Conservation (phyloP, 2,888 invertebrate genomes). For the Aquatica leii region DNA sequence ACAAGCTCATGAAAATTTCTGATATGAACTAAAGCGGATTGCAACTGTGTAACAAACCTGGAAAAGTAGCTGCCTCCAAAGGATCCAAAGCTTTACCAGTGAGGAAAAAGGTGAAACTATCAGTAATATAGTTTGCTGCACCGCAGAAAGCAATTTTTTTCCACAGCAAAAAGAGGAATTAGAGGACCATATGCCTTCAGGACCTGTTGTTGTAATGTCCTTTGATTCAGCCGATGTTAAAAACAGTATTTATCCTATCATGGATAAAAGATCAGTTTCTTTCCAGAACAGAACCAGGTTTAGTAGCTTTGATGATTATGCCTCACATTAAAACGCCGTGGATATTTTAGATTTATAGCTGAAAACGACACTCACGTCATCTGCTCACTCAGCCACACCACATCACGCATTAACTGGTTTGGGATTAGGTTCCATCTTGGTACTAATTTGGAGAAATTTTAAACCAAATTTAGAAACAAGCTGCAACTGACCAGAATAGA, state of each 20-base stretch:
- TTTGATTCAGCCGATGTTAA: too few relatives aligned
- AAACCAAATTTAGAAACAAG: constrained; percentile 18
- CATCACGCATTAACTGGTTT: constrained; percentile 3
- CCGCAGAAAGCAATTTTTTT: not conserved
- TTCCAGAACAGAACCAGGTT: too few relatives aligned
- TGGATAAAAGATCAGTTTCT: too few relatives aligned
- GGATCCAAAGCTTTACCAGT: not conserved
- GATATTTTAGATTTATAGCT: too few relatives aligned
- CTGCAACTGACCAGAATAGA: constrained; percentile 12
- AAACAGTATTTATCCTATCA: too few relatives aligned
- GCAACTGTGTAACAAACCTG: not conserved
- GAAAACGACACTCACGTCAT: too few relatives aligned
- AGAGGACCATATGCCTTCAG: too few relatives aligned
- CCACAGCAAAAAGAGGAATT: not conserved
- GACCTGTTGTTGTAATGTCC: too few relatives aligned
- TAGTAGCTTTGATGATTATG: too few relatives aligned
- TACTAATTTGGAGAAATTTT: constrained; percentile 10
- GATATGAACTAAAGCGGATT: too few relatives aligned
- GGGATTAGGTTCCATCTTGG: constrained; percentile 12
- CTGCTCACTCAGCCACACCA: constrained; percentile 10
- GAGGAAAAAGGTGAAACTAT: not conserved
- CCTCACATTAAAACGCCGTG: too few relatives aligned
- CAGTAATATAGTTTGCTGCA: not conserved
- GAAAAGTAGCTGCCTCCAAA: too few relatives aligned
- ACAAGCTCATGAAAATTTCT: not conserved